Percentiles rank a stretch among this genome's conserved stretches.
Evolutionary conservation across 64 coral and sea anemone species (phyloP).

Genomic region (Astreopora myriophthalma): DNA sequence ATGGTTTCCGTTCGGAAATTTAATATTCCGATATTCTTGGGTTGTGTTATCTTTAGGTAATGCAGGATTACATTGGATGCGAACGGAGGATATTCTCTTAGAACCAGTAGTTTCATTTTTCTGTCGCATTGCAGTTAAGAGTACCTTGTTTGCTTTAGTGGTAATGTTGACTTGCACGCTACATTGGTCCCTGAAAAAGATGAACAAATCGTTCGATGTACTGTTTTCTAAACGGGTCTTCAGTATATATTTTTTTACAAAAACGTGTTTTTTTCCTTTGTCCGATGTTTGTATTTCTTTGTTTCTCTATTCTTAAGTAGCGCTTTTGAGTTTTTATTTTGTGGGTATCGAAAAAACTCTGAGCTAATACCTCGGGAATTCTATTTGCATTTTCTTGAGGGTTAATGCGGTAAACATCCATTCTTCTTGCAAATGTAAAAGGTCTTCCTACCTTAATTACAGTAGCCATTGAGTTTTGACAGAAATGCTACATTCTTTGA

Average conservation of each 20-base stretch:
- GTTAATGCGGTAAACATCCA: background rate
- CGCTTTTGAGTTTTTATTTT: background rate
- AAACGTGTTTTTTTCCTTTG: background rate
- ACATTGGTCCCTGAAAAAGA: background rate
- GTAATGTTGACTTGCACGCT: background rate
- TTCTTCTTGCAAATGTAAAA: background rate
- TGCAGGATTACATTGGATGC: slow-evolving; percentile 4
- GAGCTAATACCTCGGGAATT: background rate
- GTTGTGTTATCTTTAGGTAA: background rate
- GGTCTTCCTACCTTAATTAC: background rate
- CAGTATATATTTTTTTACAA: no score
- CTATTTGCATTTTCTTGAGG: slow-evolving; percentile 18
- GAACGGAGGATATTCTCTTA: background rate
- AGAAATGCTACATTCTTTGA: background rate
- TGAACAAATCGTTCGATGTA: background rate
- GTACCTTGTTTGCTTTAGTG: background rate
- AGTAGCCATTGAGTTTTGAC: background rate
- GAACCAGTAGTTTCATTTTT: background rate
- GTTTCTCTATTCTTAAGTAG: background rate
- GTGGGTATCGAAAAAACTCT: background rate
- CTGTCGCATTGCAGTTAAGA: background rate
- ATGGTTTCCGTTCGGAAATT: background rate
- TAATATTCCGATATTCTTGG: background rate
- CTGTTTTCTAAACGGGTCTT: background rate
- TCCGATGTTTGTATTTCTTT: background rate